phyloP scores from a whole-genome alignment of 2,888 invertebrate species.

The Platynereis dumerilii region DNA sequence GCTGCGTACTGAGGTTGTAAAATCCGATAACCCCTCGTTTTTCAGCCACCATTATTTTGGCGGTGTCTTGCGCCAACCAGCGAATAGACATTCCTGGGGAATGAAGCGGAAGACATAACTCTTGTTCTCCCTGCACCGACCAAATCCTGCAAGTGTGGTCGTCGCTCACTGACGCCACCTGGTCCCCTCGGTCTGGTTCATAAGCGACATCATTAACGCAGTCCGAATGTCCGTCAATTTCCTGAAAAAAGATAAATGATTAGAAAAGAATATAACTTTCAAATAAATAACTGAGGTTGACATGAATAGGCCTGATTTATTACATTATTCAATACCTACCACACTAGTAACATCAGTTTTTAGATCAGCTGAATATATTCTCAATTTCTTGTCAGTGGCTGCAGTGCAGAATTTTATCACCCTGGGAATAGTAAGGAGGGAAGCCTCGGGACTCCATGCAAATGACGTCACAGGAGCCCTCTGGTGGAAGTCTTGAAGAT shows the following conservation, averaged over 20 bases:
- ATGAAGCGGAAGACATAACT: conserved; percentile 71
- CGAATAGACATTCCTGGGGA: conserved; percentile 70
- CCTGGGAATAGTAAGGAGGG: conserved; percentile 32
- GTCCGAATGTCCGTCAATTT: conserved; percentile 71
- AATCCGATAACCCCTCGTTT: conserved; percentile 77
- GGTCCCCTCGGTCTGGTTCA: conserved; percentile 72
- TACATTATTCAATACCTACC: neutral
- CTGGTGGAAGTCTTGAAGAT: conserved; percentile 49
- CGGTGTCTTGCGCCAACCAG: conserved; percentile 75
- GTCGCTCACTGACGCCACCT: conserved; percentile 78
- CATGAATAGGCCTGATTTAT: neutral
- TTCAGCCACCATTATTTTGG: conserved; percentile 77
- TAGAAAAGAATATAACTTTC: neutral
- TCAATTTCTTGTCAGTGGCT: conserved; percentile 50
- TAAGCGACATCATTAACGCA: conserved; percentile 76
- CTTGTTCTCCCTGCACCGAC: conserved; percentile 66
- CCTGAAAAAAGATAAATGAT: conserved; percentile 63
- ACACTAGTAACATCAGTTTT: conserved; percentile 36
- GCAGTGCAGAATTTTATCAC: conserved; percentile 46
- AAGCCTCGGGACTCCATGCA: conserved; percentile 57
- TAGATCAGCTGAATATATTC: conserved; percentile 50
- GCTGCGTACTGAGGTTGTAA: conserved; percentile 75
- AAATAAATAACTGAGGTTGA: neutral
- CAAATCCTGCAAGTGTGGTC: conserved; percentile 78
- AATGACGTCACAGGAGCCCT: conserved; percentile 47